Evolutionary conservation across 1,140 invertebrate genomes (phyloP), one percentile per base, ranked within the genome.

Genomic region (Mylabris phalerata): DNA sequence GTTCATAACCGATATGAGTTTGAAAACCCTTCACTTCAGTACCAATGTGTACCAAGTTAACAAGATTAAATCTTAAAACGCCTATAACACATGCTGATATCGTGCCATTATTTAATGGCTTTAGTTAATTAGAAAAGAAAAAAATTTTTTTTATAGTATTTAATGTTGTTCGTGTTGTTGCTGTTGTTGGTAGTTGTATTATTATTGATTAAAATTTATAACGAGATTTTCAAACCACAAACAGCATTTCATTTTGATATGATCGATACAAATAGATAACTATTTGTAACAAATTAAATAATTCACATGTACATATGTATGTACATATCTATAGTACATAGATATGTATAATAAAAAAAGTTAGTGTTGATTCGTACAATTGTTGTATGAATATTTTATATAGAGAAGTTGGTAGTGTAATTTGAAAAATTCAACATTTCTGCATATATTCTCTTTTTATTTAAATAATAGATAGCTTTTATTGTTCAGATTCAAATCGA

Each of bases 41-140:
- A 61, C 59, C 63, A 59, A 60, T 58, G 59, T 55, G 63, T 64
- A 61, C 63, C 63, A 61, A 59, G 59, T 59, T 55, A 60, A 60
- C 59, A 55, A 63, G 62, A 63, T 63, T 58, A 63, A 57, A 63
- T 63, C 62, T 63, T 10, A 51, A 63, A 63, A 60, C 57, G 55
- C 55, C 55, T 60, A 61, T 63, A 63, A 63, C 62, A 63, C 62
- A 63, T 60, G 59, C 45, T 63, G 44, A 54, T 63, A 57, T 59
- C 57, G 45, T 59, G 54, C 48, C 32, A 48, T 48, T 55, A 50
- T 55, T 60, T 60, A 60, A 60, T 60, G 59, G 56, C 46, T 55
- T 60, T 46, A 32, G 42, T 49, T 55, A 55, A 55, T 55, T 55
- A 55, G 47, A 55, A 54, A 55, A 47, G 9, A n/a, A 40, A 40